A percentile compares a stretch with the other conserved stretches of the same genome.
These are phyloP conservation scores for Syrmaticus mikado DNA, from an alignment of 2,113 vertebrate species.

Conservation along the genomic window DNA sequence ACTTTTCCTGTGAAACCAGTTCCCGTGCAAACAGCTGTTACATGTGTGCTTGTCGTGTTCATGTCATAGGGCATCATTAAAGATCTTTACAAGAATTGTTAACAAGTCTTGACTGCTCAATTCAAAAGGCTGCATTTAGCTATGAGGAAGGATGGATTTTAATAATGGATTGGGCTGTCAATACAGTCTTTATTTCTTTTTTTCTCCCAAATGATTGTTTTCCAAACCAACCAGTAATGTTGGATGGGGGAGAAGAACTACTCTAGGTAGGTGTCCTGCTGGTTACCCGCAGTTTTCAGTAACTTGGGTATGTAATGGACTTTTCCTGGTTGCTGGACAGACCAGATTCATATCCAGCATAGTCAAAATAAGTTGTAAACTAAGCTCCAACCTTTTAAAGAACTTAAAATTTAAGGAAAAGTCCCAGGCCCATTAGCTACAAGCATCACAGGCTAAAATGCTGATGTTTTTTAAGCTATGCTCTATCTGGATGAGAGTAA, in stretches of 20 bases:
- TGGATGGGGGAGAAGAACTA: background rate
- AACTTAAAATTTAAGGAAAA: background rate
- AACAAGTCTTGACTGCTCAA: background rate
- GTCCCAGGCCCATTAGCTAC: background rate
- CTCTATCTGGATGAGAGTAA: background rate
- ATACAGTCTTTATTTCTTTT: background rate
- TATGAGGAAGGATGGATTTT: background rate
- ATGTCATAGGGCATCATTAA: background rate
- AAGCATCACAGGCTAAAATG: background rate
- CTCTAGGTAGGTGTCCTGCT: background rate
- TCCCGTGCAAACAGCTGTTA: background rate
- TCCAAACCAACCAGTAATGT: background rate
- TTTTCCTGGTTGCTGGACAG: background rate
- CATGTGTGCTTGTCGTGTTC: background rate
- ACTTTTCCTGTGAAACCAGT: background rate
- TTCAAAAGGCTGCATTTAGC: background rate
- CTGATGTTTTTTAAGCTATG: background rate
- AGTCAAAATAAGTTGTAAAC: background rate
- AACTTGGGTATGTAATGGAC: background rate
- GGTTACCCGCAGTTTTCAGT: background rate
- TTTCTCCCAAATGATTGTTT: background rate
- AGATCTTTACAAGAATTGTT: background rate
- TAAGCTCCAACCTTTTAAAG: background rate
- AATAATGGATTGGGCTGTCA: background rate
- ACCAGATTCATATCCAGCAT: background rate